These are phyloP conservation scores for Gavia stellata DNA, from an alignment of 2,113 vertebrate species.

Conservation along the genomic window DNA sequence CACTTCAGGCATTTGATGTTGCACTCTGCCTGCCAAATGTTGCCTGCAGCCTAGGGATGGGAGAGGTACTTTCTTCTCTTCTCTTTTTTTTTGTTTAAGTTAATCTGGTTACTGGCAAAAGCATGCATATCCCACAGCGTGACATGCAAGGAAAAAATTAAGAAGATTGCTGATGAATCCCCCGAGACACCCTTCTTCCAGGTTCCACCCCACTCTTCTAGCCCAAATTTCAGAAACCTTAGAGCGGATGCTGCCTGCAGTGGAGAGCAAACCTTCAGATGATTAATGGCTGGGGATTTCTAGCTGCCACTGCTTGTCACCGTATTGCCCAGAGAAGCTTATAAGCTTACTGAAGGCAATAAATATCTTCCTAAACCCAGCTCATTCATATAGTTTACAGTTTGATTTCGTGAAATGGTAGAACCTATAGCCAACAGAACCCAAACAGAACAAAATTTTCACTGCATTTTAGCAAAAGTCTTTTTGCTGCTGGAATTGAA, in stretches of 20 bases:
- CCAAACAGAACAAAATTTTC: neutral
- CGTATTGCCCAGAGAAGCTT: neutral
- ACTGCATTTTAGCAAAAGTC: neutral
- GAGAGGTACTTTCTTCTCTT: neutral
- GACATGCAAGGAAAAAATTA: neutral
- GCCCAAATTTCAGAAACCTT: neutral
- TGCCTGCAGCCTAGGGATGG: neutral
- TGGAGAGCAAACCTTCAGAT: neutral
- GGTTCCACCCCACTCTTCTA: neutral
- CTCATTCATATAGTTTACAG: neutral
- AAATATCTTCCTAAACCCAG: neutral
- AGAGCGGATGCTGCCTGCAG: neutral
- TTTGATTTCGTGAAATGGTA: neutral
- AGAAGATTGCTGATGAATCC: neutral
- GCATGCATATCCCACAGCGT: neutral
- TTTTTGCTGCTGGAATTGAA: neutral
- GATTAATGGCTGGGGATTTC: neutral
- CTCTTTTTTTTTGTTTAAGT: neutral
- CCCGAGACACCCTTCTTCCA: neutral
- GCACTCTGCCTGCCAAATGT: neutral
- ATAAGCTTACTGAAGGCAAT: neutral
- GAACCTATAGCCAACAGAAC: neutral
- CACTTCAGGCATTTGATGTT: neutral
- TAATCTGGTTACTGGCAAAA: neutral
- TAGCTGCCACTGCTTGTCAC: neutral